These are phyloP conservation scores for Pristionchus exspectatus DNA, from an alignment of 2,888 invertebrate genomes.

Conservation along the genomic window DNA sequence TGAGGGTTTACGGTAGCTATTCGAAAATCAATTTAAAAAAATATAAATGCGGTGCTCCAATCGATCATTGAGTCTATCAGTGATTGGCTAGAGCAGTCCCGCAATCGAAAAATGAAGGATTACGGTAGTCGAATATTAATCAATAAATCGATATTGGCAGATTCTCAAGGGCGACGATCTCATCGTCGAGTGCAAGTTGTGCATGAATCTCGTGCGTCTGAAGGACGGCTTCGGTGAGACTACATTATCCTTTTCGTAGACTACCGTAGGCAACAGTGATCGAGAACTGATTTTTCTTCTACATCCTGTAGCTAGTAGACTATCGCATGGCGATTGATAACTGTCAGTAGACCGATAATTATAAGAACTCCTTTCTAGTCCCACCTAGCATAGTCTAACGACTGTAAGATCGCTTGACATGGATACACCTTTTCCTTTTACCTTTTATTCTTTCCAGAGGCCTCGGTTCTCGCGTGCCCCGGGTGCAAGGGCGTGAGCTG, in stretches of 20 bases:
- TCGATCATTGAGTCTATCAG: too few species aligned
- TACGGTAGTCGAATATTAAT: not conserved
- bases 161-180: constrained; percentile 48
- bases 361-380: too few species aligned
- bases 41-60: too few species aligned
- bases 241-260: not conserved
- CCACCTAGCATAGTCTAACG: too few species aligned
- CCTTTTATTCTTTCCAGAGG: constrained; percentile 34
- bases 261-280: not conserved
- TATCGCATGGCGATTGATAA: not conserved
- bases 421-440: too few species aligned
- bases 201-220: constrained; percentile 34
- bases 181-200: constrained; percentile 46
- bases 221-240: constrained; percentile 40
- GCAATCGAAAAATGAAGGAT: not conserved
- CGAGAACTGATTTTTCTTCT: not conserved
- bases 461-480: constrained; percentile 16
- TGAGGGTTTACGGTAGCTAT: not conserved
- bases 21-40: too few species aligned
- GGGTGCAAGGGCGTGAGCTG: constrained; percentile 6
- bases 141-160: constrained; percentile 12
- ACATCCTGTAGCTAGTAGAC: not conserved
- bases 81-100: too few species aligned
- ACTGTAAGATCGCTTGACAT: too few species aligned
- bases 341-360: not conserved